These are phyloP conservation scores for Oreohelix idahoensis DNA, from an alignment of 1,140 invertebrate genomes.

Conservation along the genomic window DNA sequence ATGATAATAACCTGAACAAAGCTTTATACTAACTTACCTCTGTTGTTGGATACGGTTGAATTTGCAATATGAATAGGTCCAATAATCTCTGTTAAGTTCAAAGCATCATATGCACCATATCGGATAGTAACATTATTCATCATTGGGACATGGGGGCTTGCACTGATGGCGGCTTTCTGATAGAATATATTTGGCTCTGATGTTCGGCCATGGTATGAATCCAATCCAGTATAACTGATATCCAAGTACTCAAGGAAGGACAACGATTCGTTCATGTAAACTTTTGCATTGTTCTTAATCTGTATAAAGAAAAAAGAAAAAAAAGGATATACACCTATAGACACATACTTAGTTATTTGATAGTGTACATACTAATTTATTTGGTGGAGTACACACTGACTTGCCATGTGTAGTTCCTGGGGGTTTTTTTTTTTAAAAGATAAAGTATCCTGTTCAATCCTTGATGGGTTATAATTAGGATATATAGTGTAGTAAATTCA, in stretches of 20 bases:
- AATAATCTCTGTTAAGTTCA: conserved; percentile 89
- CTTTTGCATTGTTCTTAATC: conserved; percentile 41
- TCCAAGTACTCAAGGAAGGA: conserved; percentile 85
- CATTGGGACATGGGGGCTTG: conserved; percentile 88
- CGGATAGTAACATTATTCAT: conserved; percentile 86
- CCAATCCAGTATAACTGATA: conserved; percentile 85
- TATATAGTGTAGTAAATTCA: no score
- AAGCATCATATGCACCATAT: conserved; percentile 90
- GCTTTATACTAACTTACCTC: conserved; percentile 79
- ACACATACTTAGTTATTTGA: no score
- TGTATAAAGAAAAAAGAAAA: no score
- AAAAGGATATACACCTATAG: no score
- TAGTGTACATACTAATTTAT: no score
- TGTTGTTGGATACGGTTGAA: conserved; percentile 86
- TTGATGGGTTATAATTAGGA: no score
- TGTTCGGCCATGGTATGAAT: conserved; percentile 53
- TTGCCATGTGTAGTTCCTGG: no score
- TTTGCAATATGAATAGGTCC: conserved; percentile 87
- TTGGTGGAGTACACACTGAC: no score
- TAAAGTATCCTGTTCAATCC: no score
- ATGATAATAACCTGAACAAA: no score
- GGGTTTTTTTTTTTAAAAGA: no score
- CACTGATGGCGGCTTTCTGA: conserved; percentile 87
- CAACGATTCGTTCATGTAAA: conserved; percentile 78
- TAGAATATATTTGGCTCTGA: conserved; percentile 79